These are phyloP conservation scores for Hoplodrina blanda DNA, from an alignment of 2,888 invertebrate genomes.

Conservation along the genomic window DNA sequence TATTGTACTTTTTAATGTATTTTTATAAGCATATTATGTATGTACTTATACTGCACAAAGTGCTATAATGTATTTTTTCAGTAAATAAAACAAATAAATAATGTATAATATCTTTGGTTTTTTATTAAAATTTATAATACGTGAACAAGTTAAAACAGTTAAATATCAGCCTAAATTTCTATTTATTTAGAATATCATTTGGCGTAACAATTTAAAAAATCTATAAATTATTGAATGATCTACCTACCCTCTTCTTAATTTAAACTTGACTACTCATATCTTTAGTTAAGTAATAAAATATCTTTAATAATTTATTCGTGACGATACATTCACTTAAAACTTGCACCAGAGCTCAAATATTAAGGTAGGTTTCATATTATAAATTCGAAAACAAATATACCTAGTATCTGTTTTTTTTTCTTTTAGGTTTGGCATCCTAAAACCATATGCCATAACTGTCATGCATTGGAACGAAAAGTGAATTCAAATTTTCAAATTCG, in stretches of 20 bases:
- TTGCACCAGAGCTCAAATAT: no score
- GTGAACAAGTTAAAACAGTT: conserved; percentile 3
- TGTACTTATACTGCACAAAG: conserved; percentile 56
- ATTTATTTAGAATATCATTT: conserved; percentile 35
- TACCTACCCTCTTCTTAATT: no score
- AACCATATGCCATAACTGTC: background rate
- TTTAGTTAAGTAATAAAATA: no score
- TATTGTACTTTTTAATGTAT: conserved; percentile 47
- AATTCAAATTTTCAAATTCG: background rate
- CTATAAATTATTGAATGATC: background rate
- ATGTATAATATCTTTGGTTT: conserved; percentile 31
- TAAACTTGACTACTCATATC: no score
- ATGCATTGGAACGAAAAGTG: background rate
- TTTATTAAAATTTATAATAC: conserved; percentile 31
- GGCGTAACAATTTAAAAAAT: background rate
- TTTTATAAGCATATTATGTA: conserved; percentile 44
- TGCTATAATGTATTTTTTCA: conserved; percentile 58
- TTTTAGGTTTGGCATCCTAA: no score
- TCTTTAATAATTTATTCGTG: no score
- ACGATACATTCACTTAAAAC: no score
- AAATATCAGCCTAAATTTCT: background rate
- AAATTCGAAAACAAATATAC: no score
- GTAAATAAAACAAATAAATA: conserved; percentile 41
- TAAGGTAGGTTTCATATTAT: no score
- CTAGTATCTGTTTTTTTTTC: no score